phyloP scores from a whole-genome alignment of 2,888 invertebrate species.

The Epiblema foenella region DNA sequence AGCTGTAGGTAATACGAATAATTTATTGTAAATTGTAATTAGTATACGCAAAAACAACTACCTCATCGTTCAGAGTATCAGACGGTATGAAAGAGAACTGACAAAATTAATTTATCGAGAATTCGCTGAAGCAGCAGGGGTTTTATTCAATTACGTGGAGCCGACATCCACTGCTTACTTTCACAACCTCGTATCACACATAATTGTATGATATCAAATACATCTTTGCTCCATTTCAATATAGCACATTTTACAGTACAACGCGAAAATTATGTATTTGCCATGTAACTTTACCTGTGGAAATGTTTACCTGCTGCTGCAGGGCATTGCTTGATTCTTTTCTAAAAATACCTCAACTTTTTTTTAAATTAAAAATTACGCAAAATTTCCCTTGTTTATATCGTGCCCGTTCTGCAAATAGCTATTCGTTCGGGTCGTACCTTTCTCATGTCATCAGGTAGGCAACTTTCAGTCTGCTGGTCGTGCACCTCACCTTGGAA shows the following conservation, averaged over 20 bases:
- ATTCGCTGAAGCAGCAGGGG: constrained; percentile 71
- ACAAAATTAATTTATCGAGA: constrained; percentile 75
- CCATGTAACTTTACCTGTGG: constrained; percentile 9
- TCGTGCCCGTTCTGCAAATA: constrained; percentile 14
- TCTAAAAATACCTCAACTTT: constrained; percentile 63
- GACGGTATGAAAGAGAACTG: constrained; percentile 64
- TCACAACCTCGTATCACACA: neutral
- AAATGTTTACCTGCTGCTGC: constrained; percentile 73
- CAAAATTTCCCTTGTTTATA: constrained; percentile 13
- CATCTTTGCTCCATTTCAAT: too few relatives aligned
- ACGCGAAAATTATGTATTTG: neutral
- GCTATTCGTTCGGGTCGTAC: constrained; percentile 10
- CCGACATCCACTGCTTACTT: constrained; percentile 50
- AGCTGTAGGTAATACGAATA: too few relatives aligned
- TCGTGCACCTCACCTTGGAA: too few relatives aligned
- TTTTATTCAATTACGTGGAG: constrained; percentile 77
- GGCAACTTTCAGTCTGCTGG: too few relatives aligned
- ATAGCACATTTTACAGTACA: neutral
- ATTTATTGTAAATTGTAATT: neutral
- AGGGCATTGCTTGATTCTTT: constrained; percentile 66
- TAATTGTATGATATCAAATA: neutral
- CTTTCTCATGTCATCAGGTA: neutral
- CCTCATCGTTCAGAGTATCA: constrained; percentile 57
- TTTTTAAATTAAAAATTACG: constrained; percentile 52
- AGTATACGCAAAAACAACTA: constrained; percentile 22